Evolutionary conservation across 1,140 invertebrate genomes (phyloP), one percentile per base, ranked within the genome.

Genomic region (Glomeris maerens): DNA sequence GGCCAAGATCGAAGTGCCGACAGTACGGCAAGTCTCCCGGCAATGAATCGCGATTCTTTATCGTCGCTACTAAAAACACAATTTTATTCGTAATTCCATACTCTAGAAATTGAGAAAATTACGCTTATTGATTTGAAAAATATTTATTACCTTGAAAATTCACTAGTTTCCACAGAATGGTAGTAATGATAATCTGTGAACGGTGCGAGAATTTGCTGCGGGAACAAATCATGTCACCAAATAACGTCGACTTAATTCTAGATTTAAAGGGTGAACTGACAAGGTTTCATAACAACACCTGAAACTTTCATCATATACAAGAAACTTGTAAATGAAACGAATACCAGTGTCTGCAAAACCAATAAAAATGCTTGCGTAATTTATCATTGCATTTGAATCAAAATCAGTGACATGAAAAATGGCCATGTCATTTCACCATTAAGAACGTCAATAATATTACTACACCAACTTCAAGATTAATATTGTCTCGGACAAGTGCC

Each of bases 171-270:
- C 57, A 76, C 67, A 54, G 55, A 72, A 64, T 58, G 77, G 64
- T 64, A 78, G 65, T 74, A 84, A 61, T 92, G 84, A 58, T 88
- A 81, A 70, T 95, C 91, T 58, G 88, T 93, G 59, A 92, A 93
- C 2, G 90, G 87, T 1, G 88, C 86, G 38, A 90, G 80, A 2
- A 95, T 71, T 61, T 78, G 81, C 57, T 86, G 72, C n/a, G 93
- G 67, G 59, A 48, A 45, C 55, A 36, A 49, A 45, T 26, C 21
- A 38, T n/a, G n/a, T n/a, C n/a, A n/a, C n/a, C n/a, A n/a, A n/a
- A n/a, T n/a, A n/a, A n/a, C n/a, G n/a, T n/a, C n/a, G n/a, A n/a
- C n/a, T n/a, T n/a, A n/a, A n/a, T n/a, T n/a, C n/a, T n/a, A n/a
- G n/a, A n/a, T n/a, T n/a, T n/a, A n/a, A n/a, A n/a, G n/a, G n/a